Percentiles rank a stretch among this genome's conserved stretches.
phyloP scores from a whole-genome alignment of 2,113 vertebrate genomes.

The Seriola aureovittata region DNA sequence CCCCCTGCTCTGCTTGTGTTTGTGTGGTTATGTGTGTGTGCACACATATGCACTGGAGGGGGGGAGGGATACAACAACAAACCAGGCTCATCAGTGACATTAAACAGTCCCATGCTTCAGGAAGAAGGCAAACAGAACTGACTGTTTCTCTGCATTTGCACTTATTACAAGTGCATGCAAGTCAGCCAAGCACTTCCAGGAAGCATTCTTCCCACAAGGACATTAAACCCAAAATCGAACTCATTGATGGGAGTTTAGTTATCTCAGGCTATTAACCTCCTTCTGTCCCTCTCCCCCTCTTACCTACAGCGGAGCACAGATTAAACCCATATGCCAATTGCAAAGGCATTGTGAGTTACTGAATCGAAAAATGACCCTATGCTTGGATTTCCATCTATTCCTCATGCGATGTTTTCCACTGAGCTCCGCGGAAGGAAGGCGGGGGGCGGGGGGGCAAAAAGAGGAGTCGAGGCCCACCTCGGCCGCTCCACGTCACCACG shows the following conservation, averaged over 20 bases:
- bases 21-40: constrained; percentile 58
- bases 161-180: constrained; percentile 35
- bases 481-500: constrained; percentile 54
- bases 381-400: constrained; percentile 48
- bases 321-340: constrained; percentile 75
- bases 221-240: constrained; percentile 47
- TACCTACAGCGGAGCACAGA: constrained; percentile 80
- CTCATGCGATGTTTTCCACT: constrained; percentile 73
- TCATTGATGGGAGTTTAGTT: constrained; percentile 53
- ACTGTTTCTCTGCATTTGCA: constrained; percentile 35
- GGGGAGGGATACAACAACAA: constrained; percentile 58
- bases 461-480: constrained; percentile 9
- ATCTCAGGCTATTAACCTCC: constrained; percentile 53
- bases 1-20: constrained; percentile 57
- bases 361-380: constrained; percentile 60
- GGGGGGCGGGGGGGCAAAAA: not conserved
- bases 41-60: constrained; percentile 7
- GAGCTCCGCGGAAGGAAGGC: constrained; percentile 15
- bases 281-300: constrained; percentile 15
- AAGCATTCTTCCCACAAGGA: constrained; percentile 32
- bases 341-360: constrained; percentile 57
- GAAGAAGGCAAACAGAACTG: constrained; percentile 42
- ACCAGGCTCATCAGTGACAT: constrained; percentile 72
- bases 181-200: constrained; percentile 37
- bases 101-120: constrained; percentile 77